Percentiles rank a stretch among this genome's conserved stretches.
Evolutionary conservation across 2,113 vertebrate genomes (phyloP).

Genomic region (Podarcis cretensis): DNA sequence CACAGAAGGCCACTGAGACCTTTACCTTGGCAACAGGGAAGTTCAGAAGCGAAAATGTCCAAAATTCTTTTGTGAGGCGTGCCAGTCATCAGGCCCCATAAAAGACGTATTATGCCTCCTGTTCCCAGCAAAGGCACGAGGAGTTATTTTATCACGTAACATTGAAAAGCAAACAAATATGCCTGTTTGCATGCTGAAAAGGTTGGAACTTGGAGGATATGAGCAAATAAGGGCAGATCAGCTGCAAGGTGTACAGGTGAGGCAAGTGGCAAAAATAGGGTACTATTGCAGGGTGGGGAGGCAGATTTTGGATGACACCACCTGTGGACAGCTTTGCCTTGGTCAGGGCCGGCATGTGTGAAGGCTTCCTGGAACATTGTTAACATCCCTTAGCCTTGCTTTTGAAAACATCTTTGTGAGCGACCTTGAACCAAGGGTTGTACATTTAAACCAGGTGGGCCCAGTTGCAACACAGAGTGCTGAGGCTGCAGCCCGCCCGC

Average conservation of each 20-base stretch:
- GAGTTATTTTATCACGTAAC: not conserved
- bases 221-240: not conserved
- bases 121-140: not conserved
- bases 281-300: not conserved
- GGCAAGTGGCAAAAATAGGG: too few relatives aligned
- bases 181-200: not conserved
- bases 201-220: not conserved
- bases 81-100: too few relatives aligned
- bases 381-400: not conserved
- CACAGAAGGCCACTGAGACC: too few relatives aligned
- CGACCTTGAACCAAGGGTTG: not conserved
- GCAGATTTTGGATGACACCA: not conserved
- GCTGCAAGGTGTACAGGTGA: too few relatives aligned
- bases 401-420: not conserved
- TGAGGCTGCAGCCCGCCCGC: not conserved
- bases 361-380: not conserved
- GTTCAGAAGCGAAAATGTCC: not conserved
- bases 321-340: too few relatives aligned
- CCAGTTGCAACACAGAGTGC: not conserved
- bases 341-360: too few relatives aligned
- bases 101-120: accelerated
- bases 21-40: too few relatives aligned
- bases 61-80: not conserved
- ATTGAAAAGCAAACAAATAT: not conserved
- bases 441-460: not conserved